Base-by-base conservation (phyloP, 2,888 invertebrate genomes). In the Neoitamus cyanurus region DNA sequence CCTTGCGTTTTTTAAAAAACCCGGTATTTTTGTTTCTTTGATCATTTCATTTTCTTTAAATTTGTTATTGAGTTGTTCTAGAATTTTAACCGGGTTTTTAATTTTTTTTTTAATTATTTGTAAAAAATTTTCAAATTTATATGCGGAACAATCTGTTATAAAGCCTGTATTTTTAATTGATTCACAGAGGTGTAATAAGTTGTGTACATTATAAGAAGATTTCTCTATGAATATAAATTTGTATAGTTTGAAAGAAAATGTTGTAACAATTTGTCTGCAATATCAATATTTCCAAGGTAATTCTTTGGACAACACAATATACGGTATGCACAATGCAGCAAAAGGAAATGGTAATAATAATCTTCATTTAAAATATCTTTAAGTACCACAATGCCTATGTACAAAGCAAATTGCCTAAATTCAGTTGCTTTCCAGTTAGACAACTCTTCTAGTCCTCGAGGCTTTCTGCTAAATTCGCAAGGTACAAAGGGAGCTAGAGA, bases 71-170 rank as follows among this genome's bases (percentile, higher is more conserved):
- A 83, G 37, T 37, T 85, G 83, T 7, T 83, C 36, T 20, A 85
- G 75, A 46, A 85, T 85, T 70, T 85, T 48, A 28, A 83, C 13
- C 11, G 85, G 78, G 9, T 78, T 83, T 7, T 70, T 77, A 28
- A 85, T 68, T n/a, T 83, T 83, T 85, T 82, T 36, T 69, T 68
- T 13, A n/a, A 82, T 15, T 68, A 25, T 0, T 69, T 82, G 68
- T 77, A 85, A 70, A 58, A 46, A 70, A 68, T 83, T 85, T 72
- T 85, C 85, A 34, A 85, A 85, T 34, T 58, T 46, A 31, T 85
- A 85, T 34, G 80, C 83, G 2, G 72, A 20, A 48, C 83, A 85
- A 72, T 77, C 73, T 42, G 34, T 34, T 42, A 70, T 20, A 25
- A 83, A 36, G 73, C 85, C 78, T 9, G 78, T 37, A 9, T 78